A percentile compares a stretch with the other conserved stretches of the same genome.
These are phyloP conservation scores for Neofelis nebulosa DNA, from an alignment of 2,113 vertebrate species.

Conservation along the genomic window DNA sequence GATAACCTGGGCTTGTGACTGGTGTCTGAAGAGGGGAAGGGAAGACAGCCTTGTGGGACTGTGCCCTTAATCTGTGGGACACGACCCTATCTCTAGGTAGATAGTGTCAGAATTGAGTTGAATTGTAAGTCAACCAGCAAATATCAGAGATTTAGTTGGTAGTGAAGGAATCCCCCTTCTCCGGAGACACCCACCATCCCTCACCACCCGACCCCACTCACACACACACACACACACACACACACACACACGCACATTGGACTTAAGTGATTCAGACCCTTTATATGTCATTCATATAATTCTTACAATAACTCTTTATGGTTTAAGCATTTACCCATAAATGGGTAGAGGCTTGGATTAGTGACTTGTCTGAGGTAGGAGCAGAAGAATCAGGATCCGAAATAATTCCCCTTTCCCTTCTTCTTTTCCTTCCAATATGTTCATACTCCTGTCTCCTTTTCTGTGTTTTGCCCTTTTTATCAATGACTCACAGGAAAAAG, in stretches of 20 bases:
- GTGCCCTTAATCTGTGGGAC: background rate
- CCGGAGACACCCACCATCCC: no score
- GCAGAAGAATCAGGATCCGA: background rate
- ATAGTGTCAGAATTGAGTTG: background rate
- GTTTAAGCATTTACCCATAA: background rate
- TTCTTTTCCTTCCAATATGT: background rate
- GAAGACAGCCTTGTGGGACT: background rate
- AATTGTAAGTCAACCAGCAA: background rate
- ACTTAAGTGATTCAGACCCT: background rate
- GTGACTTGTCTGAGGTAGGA: background rate
- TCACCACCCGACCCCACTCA: background rate
- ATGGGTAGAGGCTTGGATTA: background rate
- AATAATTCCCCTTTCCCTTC: background rate
- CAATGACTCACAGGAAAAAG: background rate
- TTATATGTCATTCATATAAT: background rate
- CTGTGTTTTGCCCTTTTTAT: background rate
- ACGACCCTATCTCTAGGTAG: background rate
- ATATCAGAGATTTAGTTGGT: background rate
- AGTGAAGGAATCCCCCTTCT: background rate
- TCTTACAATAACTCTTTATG: background rate
- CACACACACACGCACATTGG: background rate
- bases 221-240: background rate
- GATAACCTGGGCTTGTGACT: background rate
- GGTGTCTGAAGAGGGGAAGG: background rate
- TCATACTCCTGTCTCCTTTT: background rate